Evolutionary conservation across 2,113 vertebrate species (phyloP), one percentile per base, ranked within the genome.

Genomic region (Thymallus thymallus): DNA sequence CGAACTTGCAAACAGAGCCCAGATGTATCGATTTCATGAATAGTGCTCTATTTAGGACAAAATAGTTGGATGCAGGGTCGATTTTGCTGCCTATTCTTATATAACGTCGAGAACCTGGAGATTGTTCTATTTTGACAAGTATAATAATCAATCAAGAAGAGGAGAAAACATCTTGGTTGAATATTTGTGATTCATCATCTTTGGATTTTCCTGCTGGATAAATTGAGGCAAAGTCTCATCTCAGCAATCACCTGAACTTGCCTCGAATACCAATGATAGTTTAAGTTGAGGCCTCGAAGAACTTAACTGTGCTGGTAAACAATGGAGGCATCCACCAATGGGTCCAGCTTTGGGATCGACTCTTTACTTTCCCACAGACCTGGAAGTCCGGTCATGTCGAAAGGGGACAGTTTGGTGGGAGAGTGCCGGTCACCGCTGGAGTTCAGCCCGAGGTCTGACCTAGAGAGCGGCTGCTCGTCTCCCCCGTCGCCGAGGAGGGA

Each of bases 291-390:
- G 86, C 84, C 81, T 75, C 61, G 68, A 66, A 77, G 65, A 67
- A 75, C 70, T 56, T 32, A 48, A 63, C 79, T 78, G 75, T 58
- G 72, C 73, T 82, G 70, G 76, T 74, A 80, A 66, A 88, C 81
- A 84, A 98, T 98, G 97, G 97, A 99, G 93, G 94, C 94, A 85
- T 94, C 97, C 90, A 90, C 95, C 89, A 97, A 95, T 94, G 97
- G 96, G 16, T 92, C 93, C 90, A 93, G 91, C 79, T 99, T 99
- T 89, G 97, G 96, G 92, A 99, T 99, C 90, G 97, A 98, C 92
- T 98, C 97, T 86, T 94, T 98, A 85, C 93, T 99, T 87, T 98
- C 97, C 74, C 97, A 96, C 92, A 91, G 96, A 80, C 93, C 96
- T 24, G 93, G 94, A 79, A 98, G 96, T 89, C 97, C 97, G 65